Conservation (phyloP, 2,113 vertebrate genomes). For the Amphilophus citrinellus region DNA sequence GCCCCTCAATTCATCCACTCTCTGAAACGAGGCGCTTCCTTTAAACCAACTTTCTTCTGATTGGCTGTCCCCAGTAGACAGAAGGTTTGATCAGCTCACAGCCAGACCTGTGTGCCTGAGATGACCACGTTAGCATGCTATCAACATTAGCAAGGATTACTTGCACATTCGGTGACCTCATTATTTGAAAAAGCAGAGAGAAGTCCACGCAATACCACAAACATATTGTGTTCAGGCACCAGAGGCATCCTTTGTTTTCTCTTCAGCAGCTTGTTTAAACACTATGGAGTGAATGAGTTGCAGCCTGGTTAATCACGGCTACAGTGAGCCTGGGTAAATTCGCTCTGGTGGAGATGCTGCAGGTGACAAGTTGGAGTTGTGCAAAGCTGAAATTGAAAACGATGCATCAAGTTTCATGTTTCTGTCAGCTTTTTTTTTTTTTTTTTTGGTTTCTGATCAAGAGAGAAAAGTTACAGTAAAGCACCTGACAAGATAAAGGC, state of each 20-base stretch:
- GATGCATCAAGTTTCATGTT: constrained; percentile 15
- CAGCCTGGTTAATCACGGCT: background rate
- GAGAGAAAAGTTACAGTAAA: constrained; percentile 19
- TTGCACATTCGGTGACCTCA: background rate
- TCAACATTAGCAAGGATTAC: too few relatives aligned
- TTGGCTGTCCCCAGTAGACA: background rate
- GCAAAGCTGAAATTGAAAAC: background rate
- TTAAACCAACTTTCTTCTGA: background rate
- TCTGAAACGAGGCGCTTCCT: background rate
- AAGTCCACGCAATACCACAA: background rate
- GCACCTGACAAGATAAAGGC: constrained; percentile 42
- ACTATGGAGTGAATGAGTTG: background rate
- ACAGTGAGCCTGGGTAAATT: background rate
- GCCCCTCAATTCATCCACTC: background rate
- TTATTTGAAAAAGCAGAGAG: background rate
- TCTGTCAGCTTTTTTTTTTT: constrained; percentile 2
- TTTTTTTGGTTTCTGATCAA: constrained; percentile 44
- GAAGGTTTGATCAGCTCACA: background rate
- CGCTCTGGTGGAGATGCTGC: background rate
- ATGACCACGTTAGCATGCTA: background rate
- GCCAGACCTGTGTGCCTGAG: background rate
- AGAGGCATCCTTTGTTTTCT: background rate
- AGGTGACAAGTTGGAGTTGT: constrained; percentile 31
- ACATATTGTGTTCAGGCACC: background rate
- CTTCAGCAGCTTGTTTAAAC: constrained; percentile 7